Conservation (phyloP, 2,113 vertebrate species). For the Zosterops hypoxanthus region DNA sequence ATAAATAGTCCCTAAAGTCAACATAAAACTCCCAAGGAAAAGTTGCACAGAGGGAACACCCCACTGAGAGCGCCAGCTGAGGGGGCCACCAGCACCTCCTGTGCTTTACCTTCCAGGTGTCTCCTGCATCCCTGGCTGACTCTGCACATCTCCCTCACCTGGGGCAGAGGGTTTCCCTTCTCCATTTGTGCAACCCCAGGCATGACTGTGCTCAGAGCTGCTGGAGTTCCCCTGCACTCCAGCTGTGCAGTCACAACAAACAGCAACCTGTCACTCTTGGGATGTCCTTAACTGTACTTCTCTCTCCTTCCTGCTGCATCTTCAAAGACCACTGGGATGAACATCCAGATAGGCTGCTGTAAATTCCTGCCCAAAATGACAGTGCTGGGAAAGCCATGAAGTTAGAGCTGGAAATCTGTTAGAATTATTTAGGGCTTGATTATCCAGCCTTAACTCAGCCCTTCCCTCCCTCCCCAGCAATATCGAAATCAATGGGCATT, state of each 20-base stretch:
- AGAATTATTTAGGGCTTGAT: not conserved
- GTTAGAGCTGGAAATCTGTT: not conserved
- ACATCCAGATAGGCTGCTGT: not conserved
- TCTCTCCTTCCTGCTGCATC: not conserved
- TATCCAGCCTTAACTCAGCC: not conserved
- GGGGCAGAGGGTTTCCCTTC: not conserved
- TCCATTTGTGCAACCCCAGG: not conserved
- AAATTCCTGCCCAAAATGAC: not conserved
- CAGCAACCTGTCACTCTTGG: not conserved
- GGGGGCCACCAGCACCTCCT: not conserved
- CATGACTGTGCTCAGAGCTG: not conserved
- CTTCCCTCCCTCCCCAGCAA: not conserved
- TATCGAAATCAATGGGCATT: not conserved
- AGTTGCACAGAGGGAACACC: accelerated
- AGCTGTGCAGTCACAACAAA: accelerated
- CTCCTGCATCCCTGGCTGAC: not conserved
- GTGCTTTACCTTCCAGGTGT: not conserved
- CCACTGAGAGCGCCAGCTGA: not conserved
- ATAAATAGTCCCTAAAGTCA: not conserved
- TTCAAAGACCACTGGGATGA: not conserved
- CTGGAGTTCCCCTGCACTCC: not conserved
- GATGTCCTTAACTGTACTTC: not conserved
- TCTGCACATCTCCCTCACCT: not conserved
- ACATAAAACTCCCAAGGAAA: not conserved
- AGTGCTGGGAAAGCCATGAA: not conserved